phyloP scores from a whole-genome alignment of 35 echinoderm and acorn worm genomes.

The Lytechinus variegatus region DNA sequence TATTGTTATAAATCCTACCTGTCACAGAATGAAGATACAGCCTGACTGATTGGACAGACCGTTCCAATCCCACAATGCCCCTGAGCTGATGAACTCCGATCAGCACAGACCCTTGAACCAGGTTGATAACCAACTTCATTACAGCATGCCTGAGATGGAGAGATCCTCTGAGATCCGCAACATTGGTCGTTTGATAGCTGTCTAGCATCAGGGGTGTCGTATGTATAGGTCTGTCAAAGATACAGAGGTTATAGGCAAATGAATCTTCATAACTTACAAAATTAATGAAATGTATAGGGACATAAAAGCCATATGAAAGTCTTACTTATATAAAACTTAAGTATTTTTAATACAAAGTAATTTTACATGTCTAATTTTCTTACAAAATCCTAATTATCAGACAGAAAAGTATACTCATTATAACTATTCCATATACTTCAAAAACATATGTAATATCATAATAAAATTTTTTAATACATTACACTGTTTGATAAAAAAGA shows the following conservation, averaged over 20 bases:
- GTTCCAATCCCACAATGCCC: conserved; percentile 83
- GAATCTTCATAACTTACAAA: neutral
- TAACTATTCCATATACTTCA: too few relatives aligned
- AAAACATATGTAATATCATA: too few relatives aligned
- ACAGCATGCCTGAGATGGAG: conserved; percentile 80
- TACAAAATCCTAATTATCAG: too few relatives aligned
- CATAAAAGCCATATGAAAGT: too few relatives aligned
- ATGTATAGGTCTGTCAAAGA: conserved; percentile 70
- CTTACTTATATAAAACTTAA: too few relatives aligned
- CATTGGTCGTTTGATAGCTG: conserved; percentile 82
- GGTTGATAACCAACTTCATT: conserved; percentile 91
- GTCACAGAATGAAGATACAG: conserved; percentile 82
- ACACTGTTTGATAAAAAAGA: too few relatives aligned
- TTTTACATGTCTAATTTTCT: too few relatives aligned
- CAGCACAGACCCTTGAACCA: conserved; percentile 81
- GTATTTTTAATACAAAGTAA: too few relatives aligned
- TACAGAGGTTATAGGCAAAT: neutral
- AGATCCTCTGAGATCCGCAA: conserved; percentile 87
- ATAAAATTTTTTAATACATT: too few relatives aligned
- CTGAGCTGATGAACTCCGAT: conserved; percentile 70
- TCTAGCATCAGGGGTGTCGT: conserved; percentile 65
- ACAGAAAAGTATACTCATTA: too few relatives aligned
- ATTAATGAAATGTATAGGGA: too few relatives aligned
- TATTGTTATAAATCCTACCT: conserved; percentile 48
- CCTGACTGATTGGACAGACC: conserved; percentile 79